These are phyloP conservation scores for Drosophila meridiana DNA, from an alignment of 2,888 invertebrate genomes.

Conservation along the genomic window DNA sequence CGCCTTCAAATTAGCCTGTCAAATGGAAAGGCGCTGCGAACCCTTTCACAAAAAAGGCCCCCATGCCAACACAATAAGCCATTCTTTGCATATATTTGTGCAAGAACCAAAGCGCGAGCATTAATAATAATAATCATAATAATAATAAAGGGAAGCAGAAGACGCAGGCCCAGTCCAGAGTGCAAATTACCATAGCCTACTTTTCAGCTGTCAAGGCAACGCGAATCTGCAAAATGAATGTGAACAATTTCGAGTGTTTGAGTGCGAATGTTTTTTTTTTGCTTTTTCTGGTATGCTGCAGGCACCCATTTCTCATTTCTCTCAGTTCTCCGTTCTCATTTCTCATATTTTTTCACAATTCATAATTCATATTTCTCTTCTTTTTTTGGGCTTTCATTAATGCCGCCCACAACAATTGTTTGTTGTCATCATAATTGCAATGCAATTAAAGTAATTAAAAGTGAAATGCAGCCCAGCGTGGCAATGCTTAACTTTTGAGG, in stretches of 20 bases:
- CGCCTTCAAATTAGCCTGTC: conserved; percentile 47
- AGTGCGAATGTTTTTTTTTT: conserved; percentile 3
- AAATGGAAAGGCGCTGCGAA: conserved; percentile 29
- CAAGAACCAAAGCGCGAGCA: conserved; percentile 43
- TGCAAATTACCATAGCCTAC: conserved; percentile 66
- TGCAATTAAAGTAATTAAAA: conserved; percentile 78
- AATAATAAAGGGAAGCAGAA: neutral
- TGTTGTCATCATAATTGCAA: conserved; percentile 63
- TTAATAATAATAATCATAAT: conserved; percentile 14
- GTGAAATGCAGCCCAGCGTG: conserved; percentile 42
- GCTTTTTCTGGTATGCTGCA: neutral
- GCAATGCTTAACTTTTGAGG: conserved; percentile 24
- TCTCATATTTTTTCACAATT: conserved; percentile 20
- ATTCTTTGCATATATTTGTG: conserved; percentile 27
- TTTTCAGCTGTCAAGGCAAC: conserved; percentile 63
- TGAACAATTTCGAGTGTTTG: conserved; percentile 27
- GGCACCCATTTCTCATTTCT: conserved; percentile 4
- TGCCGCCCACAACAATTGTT: conserved; percentile 45
- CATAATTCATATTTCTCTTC: conserved; percentile 21
- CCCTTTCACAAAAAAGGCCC: conserved; percentile 2
- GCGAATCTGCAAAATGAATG: conserved; percentile 28
- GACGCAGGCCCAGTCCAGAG: conserved; percentile 28
- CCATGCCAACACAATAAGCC: conserved; percentile 45
- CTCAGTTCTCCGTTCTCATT: conserved; percentile 2
- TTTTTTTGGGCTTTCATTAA: conserved; percentile 31